Evolutionary conservation across 2,113 vertebrate genomes (phyloP).

Genomic region (Xiphias gladius): DNA sequence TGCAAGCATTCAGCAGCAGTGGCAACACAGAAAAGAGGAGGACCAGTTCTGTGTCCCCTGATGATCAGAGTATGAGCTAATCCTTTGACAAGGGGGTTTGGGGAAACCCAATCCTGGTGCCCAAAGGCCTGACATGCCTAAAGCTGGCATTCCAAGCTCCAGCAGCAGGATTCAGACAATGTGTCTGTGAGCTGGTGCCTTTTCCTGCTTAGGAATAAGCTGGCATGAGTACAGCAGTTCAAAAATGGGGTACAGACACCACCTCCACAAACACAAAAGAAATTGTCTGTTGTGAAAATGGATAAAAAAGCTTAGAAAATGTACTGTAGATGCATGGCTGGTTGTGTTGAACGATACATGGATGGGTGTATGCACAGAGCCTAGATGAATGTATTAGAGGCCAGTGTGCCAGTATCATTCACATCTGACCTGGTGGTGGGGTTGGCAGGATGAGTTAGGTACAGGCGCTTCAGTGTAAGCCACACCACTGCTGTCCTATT

Average conservation of each 20-base stretch:
- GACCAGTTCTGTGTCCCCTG: conserved; percentile 65
- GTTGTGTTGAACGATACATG: conserved; percentile 23
- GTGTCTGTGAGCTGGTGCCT: conserved; percentile 66
- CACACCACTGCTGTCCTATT: conserved; percentile 22
- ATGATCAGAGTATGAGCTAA: conserved; percentile 82
- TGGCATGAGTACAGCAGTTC: conserved; percentile 56
- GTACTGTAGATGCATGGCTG: conserved; percentile 14
- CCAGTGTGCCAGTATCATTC: conserved; percentile 36
- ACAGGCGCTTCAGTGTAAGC: not conserved
- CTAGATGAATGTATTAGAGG: conserved; percentile 40
- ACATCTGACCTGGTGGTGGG: conserved; percentile 51
- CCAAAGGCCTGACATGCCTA: conserved; percentile 77
- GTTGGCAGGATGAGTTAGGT: conserved; percentile 23
- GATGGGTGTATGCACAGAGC: conserved; percentile 27
- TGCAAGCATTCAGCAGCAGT: conserved; percentile 56
- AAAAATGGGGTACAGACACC: conserved; percentile 55
- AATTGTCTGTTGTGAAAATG: conserved; percentile 34
- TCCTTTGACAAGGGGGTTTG: conserved; percentile 81
- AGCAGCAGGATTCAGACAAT: conserved; percentile 76
- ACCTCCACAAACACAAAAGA: conserved; percentile 56
- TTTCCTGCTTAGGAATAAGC: conserved; percentile 58
- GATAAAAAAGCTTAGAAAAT: conserved; percentile 56
- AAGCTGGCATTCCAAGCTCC: conserved; percentile 76
- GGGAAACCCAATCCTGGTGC: conserved; percentile 79
- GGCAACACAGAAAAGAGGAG: conserved; percentile 64